Conservation (phyloP, 2,797 vertebrate species). For the Danio tinwini region DNA sequence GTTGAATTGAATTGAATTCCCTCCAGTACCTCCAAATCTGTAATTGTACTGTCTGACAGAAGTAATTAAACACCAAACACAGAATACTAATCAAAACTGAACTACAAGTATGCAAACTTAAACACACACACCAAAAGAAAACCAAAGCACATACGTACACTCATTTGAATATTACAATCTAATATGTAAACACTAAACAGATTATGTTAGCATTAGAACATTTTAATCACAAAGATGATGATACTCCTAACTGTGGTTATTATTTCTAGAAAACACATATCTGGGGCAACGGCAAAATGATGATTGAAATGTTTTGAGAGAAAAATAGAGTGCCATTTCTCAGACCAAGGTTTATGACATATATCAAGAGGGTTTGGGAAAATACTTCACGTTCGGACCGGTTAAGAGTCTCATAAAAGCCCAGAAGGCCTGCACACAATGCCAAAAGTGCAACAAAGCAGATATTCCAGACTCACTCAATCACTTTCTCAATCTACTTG, state of each 20-base stretch:
- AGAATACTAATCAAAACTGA: conserved; percentile 47
- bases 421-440: not conserved
- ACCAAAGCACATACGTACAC: not conserved
- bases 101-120: not conserved
- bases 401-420: conserved; percentile 31
- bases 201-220: not conserved
- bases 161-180: not conserved
- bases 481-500: conserved; percentile 23
- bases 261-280: not conserved
- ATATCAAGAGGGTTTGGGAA: conserved; percentile 11
- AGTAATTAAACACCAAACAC: conserved; percentile 52
- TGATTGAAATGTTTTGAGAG: conserved; percentile 12
- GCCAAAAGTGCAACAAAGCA: conserved; percentile 15
- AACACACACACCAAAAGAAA: conserved; percentile 15
- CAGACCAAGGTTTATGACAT: not conserved
- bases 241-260: not conserved
- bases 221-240: not conserved
- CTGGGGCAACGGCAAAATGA: not conserved
- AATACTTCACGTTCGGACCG: conserved; percentile 3
- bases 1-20: too few species aligned
- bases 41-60: conserved; percentile 46
- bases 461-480: conserved; percentile 25
- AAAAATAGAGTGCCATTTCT: conserved; percentile 1
- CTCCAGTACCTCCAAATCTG: conserved; percentile 52
- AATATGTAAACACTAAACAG: not conserved